A percentile compares a stretch with the other conserved stretches of the same genome.
phyloP scores from a whole-genome alignment of 2,888 invertebrate genomes.

The Halictus ligatus region DNA sequence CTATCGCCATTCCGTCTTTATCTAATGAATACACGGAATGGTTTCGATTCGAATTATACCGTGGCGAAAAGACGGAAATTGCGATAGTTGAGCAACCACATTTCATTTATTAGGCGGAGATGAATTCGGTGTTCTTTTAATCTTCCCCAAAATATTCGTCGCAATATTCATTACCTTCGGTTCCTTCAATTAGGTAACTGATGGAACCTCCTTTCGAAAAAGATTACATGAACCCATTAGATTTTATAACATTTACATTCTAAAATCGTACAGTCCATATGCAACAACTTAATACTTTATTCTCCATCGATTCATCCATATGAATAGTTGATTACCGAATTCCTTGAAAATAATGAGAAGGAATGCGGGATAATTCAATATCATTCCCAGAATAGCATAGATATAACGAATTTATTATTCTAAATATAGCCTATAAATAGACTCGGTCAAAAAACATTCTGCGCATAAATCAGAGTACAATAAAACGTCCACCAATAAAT shows the following conservation, averaged over 20 bases:
- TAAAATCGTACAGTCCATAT: too few species aligned
- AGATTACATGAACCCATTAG: too few species aligned
- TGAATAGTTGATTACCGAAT: too few species aligned
- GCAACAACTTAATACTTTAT: too few species aligned
- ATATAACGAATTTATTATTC: too few species aligned
- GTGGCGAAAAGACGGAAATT: background rate
- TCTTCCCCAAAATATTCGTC: background rate
- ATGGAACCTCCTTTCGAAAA: too few species aligned
- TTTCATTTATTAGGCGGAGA: background rate
- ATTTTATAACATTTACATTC: too few species aligned
- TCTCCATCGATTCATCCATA: too few species aligned
- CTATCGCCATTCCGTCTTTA: background rate
- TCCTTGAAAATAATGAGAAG: background rate
- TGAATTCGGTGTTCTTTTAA: too few species aligned
- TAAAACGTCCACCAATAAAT: background rate
- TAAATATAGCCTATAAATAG: background rate
- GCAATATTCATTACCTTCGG: too few species aligned
- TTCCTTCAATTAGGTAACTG: too few species aligned
- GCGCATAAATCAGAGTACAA: background rate
- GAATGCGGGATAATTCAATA: background rate
- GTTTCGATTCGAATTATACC: background rate
- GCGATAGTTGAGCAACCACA: background rate
- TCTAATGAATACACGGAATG: background rate
- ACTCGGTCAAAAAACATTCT: too few species aligned
- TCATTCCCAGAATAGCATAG: background rate